phyloP scores from a whole-genome alignment of 2,113 vertebrate genomes.

The Penelope pileata region DNA sequence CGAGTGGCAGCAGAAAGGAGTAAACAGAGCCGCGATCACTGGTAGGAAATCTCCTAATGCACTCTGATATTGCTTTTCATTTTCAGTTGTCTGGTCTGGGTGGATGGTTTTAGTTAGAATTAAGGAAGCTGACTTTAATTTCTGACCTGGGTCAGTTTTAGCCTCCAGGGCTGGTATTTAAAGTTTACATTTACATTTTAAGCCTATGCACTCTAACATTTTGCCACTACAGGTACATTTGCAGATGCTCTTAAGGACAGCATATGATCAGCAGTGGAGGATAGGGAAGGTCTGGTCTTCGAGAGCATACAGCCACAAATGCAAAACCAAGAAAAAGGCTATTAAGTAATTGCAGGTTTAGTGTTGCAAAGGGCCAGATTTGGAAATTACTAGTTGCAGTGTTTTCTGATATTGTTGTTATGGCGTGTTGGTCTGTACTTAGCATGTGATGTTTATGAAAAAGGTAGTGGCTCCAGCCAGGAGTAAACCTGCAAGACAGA shows the following conservation, averaged over 20 bases:
- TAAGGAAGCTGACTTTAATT: constrained; percentile 7
- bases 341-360: neutral
- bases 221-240: neutral
- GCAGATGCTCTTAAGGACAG: neutral
- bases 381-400: neutral
- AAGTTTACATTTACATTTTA: constrained; percentile 22
- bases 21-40: neutral
- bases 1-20: neutral
- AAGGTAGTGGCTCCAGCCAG: neutral
- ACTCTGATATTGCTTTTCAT: constrained; percentile 14
- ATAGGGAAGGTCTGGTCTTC: neutral
- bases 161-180: neutral
- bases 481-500: neutral
- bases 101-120: constrained; percentile 36
- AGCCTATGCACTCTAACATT: neutral
- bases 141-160: constrained; percentile 11
- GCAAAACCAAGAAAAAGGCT: neutral
- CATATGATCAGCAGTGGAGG: neutral
- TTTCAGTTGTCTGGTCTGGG: constrained; percentile 24
- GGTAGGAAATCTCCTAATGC: constrained; percentile 41
- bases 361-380: neutral
- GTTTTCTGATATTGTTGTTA: neutral
- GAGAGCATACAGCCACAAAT: neutral
- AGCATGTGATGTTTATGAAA: neutral
- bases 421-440: neutral